These are phyloP conservation scores for Spilogale gracilis DNA, from an alignment of 2,113 vertebrate species.

Conservation along the genomic window DNA sequence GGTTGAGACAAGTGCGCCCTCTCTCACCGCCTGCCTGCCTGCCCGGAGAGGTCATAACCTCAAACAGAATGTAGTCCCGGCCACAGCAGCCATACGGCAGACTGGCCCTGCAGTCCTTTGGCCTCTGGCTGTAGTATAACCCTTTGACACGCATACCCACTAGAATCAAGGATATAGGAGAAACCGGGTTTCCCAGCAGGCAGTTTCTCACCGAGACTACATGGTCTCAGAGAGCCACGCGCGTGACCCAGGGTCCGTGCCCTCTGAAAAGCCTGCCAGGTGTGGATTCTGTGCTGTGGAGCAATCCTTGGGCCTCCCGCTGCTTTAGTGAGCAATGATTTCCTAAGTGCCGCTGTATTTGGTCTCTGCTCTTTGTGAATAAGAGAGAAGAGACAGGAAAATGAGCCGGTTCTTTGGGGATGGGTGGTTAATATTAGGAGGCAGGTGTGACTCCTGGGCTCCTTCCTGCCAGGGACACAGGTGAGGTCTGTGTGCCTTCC, in stretches of 20 bases:
- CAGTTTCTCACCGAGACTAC: not conserved
- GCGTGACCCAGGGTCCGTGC: not conserved
- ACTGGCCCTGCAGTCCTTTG: not conserved
- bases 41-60: not conserved
- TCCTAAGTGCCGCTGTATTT: no score
- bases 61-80: not conserved
- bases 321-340: no score
- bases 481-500: no score
- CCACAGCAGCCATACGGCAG: not conserved
- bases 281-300: not conserved
- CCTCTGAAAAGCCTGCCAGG: not conserved
- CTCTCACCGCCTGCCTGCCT: not conserved
- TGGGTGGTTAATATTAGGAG: no score
- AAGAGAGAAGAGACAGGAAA: no score
- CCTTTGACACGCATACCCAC: not conserved
- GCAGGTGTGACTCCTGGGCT: no score
- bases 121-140: not conserved
- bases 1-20: not conserved
- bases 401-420: no score
- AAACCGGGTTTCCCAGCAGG: not conserved
- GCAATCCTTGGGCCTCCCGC: not conserved
- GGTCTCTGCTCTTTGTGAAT: no score
- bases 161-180: not conserved
- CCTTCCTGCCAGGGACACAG: no score
- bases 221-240: not conserved